These are phyloP conservation scores for Crotalus helleri DNA, from an alignment of 2,113 vertebrate species.

Conservation along the genomic window DNA sequence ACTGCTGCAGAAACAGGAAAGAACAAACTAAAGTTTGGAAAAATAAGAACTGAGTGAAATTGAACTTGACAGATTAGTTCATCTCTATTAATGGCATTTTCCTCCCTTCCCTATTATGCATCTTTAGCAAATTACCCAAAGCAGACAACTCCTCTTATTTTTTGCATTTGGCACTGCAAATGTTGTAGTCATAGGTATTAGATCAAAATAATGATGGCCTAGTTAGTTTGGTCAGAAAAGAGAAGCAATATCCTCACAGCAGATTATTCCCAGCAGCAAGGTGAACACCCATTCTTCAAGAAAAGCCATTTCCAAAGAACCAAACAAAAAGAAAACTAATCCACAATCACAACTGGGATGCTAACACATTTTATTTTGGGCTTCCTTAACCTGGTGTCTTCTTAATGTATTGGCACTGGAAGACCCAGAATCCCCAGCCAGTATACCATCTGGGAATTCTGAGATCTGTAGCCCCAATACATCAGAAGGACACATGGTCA, in stretches of 20 bases:
- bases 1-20: not conserved
- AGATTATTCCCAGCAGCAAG: not conserved
- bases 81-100: not conserved
- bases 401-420: not conserved
- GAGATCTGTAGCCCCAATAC: not conserved
- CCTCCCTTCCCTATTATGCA: not conserved
- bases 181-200: not conserved
- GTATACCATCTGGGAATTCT: not conserved
- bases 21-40: not conserved
- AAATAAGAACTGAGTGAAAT: not conserved
- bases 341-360: conserved; percentile 6
- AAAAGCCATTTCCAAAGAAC: conserved; percentile 22
- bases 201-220: not conserved
- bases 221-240: not conserved
- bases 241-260: conserved; percentile 13
- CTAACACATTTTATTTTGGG: not conserved
- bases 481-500: not conserved
- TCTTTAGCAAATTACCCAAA: not conserved
- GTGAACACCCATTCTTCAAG: not conserved
- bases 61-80: not conserved
- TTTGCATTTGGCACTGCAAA: not conserved
- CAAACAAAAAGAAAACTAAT: not conserved
- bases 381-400: not conserved
- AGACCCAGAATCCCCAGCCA: not conserved
- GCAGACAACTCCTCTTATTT: not conserved